These are phyloP conservation scores for Anseranas semipalmata DNA, from an alignment of 2,113 vertebrate species.

Conservation along the genomic window DNA sequence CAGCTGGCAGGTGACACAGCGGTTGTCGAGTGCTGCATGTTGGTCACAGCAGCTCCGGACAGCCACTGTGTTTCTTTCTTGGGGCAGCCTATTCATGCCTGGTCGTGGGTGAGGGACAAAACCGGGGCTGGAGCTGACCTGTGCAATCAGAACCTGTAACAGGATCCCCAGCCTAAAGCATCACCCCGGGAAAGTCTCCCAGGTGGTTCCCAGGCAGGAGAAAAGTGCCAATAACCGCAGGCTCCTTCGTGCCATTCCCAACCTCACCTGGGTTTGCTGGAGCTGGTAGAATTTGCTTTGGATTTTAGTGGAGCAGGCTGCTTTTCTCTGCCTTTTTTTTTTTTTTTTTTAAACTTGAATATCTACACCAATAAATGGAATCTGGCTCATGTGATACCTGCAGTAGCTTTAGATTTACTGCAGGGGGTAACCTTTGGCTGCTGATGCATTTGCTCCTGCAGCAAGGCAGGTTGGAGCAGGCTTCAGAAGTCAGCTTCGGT, in stretches of 20 bases:
- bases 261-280: neutral
- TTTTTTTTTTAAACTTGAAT: neutral
- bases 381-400: neutral
- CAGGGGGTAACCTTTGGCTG: conserved; percentile 66
- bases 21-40: too few species aligned
- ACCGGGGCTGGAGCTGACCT: neutral
- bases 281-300: neutral
- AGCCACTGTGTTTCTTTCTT: too few species aligned
- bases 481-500: neutral
- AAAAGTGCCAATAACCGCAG: neutral
- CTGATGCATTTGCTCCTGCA: neutral
- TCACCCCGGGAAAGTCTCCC: neutral
- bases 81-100: neutral
- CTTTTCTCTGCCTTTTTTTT: neutral
- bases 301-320: neutral
- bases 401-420: conserved; percentile 51
- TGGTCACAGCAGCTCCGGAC: too few species aligned
- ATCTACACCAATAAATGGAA: neutral
- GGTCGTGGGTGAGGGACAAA: neutral
- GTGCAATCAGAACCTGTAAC: accelerated
- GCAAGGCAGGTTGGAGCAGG: neutral
- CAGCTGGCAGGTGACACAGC: too few species aligned
- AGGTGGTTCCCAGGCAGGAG: neutral
- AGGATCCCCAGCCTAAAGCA: neutral
- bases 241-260: neutral